Conservation (phyloP, 2,797 vertebrate genomes). For the Strix occidentalis region DNA sequence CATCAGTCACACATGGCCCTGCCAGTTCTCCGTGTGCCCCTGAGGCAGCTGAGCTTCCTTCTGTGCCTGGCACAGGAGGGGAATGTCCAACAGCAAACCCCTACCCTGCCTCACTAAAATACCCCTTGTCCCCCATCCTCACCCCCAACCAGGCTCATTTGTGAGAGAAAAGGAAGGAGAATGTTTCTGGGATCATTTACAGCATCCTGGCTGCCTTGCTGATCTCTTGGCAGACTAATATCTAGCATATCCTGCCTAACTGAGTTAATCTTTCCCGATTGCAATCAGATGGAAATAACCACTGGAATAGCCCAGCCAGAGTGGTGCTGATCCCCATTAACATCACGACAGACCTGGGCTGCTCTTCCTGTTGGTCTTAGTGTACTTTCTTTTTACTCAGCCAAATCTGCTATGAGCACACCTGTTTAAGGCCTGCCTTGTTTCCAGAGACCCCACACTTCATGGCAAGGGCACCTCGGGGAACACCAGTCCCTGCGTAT, state of each 20-base stretch:
- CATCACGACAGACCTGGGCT: neutral
- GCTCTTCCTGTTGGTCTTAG: neutral
- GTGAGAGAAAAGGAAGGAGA: neutral
- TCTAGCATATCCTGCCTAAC: neutral
- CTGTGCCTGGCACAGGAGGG: neutral
- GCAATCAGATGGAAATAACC: neutral
- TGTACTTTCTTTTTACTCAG: neutral
- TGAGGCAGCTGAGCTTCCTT: neutral
- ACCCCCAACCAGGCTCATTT: neutral
- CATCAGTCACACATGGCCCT: neutral
- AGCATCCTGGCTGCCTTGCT: neutral
- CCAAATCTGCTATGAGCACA: neutral
- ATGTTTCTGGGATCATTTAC: neutral
- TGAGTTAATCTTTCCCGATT: neutral
- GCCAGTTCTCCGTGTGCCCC: neutral
- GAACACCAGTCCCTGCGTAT: neutral
- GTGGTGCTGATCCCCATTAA: neutral
- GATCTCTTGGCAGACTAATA: neutral
- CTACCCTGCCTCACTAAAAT: neutral
- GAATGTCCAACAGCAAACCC: neutral
- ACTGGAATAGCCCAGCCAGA: neutral
- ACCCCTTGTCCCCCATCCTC: neutral
- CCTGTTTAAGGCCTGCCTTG: neutral
- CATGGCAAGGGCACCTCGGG: rapidly evolving
- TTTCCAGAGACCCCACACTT: neutral